Base-by-base conservation (phyloP, 1,140 invertebrate species). In the Calephelis virginiensis region DNA sequence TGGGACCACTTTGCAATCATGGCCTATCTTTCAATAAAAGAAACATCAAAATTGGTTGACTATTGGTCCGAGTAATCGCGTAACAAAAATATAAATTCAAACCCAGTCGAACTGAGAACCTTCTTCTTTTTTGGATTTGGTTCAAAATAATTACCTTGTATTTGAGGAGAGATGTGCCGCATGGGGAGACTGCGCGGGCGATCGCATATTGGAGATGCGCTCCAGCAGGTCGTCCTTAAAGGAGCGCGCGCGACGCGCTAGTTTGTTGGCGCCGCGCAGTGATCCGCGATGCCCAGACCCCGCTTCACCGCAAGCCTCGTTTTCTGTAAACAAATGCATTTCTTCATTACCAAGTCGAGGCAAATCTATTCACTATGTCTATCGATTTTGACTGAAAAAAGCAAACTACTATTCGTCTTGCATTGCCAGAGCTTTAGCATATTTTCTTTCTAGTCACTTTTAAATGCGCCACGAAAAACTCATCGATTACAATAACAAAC, bases 151-250 rank as follows among this genome's bases (percentile, higher is more conserved):
- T 37, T 64, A 78, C 89, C 86, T 87, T 76, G 88, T 78, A 76
- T 85, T 86, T 10, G 86, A 84, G 17, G 84, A 81, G 76, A 89
- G 86, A 81, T 91, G 85, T 60, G 87, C 82, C 67, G 86, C 83
- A 73, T 88, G 83, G 49, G 86, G 84, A 67, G 85, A 76, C 76
- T 89, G 83, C 66, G 82, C 87, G 9, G 95, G 95, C 63, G 95
- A 95, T 70, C 96, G 94, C 94, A 97, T 97, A 87, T 96, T 95
- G 65, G 95, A 96, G 78, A 97, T 94, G 89, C 96, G 96, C 83
- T 97, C 96, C 78, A 97, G 93, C 78, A 97, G 94, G 91, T 97
- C 97, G 93, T 97, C 96, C 89, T 98, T 97, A 90, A 98, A 97
- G 71, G 96, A 97, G 71, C 96, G 94, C 53, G 96, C 96, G 65